phyloP scores from a whole-genome alignment of 2,888 invertebrate species.

The Eupithecia abbreviata region DNA sequence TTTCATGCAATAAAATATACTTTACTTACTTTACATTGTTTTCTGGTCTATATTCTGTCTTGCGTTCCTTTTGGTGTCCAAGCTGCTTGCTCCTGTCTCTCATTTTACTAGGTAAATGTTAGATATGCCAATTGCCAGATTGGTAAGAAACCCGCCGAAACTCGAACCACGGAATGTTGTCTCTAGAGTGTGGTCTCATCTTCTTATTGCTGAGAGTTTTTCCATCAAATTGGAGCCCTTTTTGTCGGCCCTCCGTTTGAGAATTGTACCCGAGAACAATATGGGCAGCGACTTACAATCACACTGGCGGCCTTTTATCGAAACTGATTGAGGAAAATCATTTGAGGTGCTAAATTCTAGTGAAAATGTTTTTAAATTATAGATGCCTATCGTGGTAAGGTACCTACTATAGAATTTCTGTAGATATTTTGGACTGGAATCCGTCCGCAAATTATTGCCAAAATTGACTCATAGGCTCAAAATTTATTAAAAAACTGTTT shows the following conservation, averaged over 20 bases:
- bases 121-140: no score
- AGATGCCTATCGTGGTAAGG: neutral
- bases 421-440: neutral
- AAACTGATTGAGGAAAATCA: conserved; percentile 1
- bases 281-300: conserved; percentile 27
- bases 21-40: no score
- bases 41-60: no score
- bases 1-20: no score
- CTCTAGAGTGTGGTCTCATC: conserved; percentile 65
- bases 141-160: conserved; percentile 41
- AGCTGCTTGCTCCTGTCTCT: neutral
- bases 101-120: no score
- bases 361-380: neutral
- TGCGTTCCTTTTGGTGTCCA: neutral
- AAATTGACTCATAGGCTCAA: no score
- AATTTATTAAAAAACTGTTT: neutral
- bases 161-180: conserved; percentile 45
- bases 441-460: neutral
- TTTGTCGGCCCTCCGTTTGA: conserved; percentile 61
- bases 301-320: conserved; percentile 15
- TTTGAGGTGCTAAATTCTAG: neutral
- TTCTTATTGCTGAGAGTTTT: conserved; percentile 74
- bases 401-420: neutral
- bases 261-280: conserved; percentile 65
- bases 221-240: conserved; percentile 75